These are phyloP conservation scores for Egretta garzetta DNA, from an alignment of 2,113 vertebrate species.

Conservation along the genomic window DNA sequence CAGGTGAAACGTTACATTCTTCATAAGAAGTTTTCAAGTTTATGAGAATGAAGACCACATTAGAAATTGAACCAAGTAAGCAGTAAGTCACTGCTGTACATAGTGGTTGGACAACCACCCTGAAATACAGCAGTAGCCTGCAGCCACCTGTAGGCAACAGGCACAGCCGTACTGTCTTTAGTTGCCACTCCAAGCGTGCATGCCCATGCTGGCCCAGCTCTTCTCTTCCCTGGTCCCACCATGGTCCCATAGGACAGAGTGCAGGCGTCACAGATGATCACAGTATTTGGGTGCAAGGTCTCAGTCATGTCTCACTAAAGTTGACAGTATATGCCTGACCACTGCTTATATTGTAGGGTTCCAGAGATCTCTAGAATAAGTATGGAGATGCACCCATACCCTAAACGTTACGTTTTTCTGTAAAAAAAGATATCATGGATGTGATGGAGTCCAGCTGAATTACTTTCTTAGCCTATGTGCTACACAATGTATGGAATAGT, in stretches of 20 bases:
- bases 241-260: fast-evolving
- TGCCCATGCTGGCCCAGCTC: background rate
- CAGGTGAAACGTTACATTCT: background rate
- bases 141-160: background rate
- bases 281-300: background rate
- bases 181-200: background rate
- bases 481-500: background rate
- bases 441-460: background rate
- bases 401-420: background rate
- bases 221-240: background rate
- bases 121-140: background rate
- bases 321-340: background rate
- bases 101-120: background rate
- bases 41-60: background rate
- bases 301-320: background rate
- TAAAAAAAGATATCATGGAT: background rate
- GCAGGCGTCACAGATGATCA: background rate
- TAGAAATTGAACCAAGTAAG: background rate
- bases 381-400: background rate
- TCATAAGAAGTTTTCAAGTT: background rate
- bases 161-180: background rate
- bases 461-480: background rate
- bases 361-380: background rate
- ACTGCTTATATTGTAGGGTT: background rate
- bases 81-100: background rate